phyloP scores from a whole-genome alignment of 1,140 invertebrate species.

The Alviniconcha marisindica region DNA sequence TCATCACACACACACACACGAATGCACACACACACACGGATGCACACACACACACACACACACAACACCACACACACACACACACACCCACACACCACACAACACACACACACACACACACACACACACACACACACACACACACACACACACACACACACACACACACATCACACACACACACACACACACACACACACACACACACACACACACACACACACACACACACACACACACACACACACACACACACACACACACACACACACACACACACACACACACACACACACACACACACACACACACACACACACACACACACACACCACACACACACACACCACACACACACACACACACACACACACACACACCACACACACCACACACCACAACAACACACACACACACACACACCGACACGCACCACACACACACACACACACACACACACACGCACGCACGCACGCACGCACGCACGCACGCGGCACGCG shows the following conservation, averaged over 20 bases:
- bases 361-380: not conserved
- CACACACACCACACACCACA: too few relatives aligned
- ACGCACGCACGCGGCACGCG: too few relatives aligned
- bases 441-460: too few relatives aligned
- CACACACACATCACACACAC: not conserved
- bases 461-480: too few relatives aligned
- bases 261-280: constrained; percentile 27
- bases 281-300: constrained; percentile 26
- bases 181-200: not conserved
- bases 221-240: constrained; percentile 13
- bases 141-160: not conserved
- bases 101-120: not conserved
- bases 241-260: constrained; percentile 6
- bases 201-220: constrained; percentile 8
- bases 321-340: not conserved
- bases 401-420: too few relatives aligned
- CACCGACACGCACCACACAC: too few relatives aligned
- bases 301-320: constrained; percentile 3
- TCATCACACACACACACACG: too few relatives aligned
- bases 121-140: not conserved
- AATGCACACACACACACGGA: too few relatives aligned
- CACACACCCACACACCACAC: not conserved
- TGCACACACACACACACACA: too few relatives aligned
- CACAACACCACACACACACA: not conserved
- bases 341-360: not conserved